Evolutionary conservation across 2,797 vertebrate genomes (phyloP).

Genomic region (Moxostoma hubbsi): DNA sequence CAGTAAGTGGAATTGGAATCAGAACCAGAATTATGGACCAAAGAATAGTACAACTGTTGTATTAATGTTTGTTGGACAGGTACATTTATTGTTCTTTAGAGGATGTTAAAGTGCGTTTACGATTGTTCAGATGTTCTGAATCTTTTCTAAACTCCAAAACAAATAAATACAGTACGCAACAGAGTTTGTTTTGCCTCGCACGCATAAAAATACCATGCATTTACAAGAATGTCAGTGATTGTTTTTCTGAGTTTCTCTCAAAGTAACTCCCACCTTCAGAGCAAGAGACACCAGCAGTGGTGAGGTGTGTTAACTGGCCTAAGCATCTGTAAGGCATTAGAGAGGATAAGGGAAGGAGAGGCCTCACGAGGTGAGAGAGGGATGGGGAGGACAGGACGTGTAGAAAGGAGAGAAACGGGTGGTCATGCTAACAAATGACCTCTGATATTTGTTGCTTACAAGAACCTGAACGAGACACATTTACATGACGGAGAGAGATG

Average conservation of each 20-base stretch:
- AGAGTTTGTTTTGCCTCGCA: no score
- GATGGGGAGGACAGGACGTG: conserved; percentile 21
- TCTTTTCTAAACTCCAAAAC: conserved; percentile 2
- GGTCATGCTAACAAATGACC: conserved; percentile 3
- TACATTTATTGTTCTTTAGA: neutral
- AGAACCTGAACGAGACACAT: neutral
- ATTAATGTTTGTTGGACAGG: conserved; percentile 23
- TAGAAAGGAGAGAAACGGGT: conserved; percentile 9
- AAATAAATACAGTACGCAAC: neutral
- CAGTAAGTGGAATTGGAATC: no score
- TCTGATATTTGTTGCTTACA: conserved; percentile 11
- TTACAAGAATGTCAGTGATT: neutral
- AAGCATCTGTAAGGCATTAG: conserved; percentile 56
- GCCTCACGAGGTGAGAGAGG: conserved; percentile 16
- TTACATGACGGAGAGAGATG: conserved; percentile 1
- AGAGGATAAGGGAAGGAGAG: neutral
- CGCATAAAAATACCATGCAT: neutral
- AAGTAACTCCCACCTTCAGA: neutral
- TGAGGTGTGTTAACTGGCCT: conserved; percentile 1
- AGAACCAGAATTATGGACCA: neutral
- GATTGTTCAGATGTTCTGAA: conserved; percentile 6
- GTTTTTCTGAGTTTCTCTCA: conserved; percentile 1
- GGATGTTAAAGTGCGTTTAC: conserved; percentile 24
- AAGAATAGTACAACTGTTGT: neutral
- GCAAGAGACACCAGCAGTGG: neutral